Conservation (phyloP, 2,113 vertebrate species). For the Lichenostomus cassidix region DNA sequence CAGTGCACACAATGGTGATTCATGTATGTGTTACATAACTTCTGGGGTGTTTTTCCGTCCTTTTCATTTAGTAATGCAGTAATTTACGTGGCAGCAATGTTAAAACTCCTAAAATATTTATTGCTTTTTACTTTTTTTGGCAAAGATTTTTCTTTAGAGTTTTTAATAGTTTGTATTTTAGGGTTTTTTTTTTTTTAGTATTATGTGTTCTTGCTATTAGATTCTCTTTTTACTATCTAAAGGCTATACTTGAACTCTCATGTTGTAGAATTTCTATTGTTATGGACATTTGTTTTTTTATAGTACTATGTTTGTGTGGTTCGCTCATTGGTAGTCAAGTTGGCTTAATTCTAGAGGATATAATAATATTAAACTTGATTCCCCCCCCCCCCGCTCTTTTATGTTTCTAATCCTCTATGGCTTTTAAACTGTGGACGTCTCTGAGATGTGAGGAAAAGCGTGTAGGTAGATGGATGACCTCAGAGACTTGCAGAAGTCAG, state of each 20-base stretch:
- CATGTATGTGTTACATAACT: background rate
- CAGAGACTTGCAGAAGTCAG: background rate
- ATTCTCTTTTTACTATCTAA: background rate
- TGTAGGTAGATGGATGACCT: background rate
- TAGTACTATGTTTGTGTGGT: background rate
- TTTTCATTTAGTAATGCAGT: background rate
- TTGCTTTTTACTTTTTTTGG: background rate
- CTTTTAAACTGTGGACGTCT: background rate
- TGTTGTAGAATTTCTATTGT: background rate
- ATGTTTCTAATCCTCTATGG: background rate
- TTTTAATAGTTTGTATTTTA: background rate
- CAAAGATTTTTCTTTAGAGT: background rate
- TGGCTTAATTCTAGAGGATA: background rate
- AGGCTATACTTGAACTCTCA: background rate
- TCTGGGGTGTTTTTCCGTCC: accelerated
- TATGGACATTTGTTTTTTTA: background rate
- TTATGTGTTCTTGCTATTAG: background rate
- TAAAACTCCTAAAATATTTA: background rate
- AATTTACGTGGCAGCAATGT: background rate
- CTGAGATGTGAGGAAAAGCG: background rate
- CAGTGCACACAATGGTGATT: background rate
- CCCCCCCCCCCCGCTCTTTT: accelerated
- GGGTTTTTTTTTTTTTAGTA: background rate
- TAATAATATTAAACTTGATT: background rate
- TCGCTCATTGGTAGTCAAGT: background rate